These are phyloP conservation scores for Chrysaora quinquecirrha DNA, from an alignment of 30 jellyfish, hydroid and myxozoan genomes.

Conservation along the genomic window DNA sequence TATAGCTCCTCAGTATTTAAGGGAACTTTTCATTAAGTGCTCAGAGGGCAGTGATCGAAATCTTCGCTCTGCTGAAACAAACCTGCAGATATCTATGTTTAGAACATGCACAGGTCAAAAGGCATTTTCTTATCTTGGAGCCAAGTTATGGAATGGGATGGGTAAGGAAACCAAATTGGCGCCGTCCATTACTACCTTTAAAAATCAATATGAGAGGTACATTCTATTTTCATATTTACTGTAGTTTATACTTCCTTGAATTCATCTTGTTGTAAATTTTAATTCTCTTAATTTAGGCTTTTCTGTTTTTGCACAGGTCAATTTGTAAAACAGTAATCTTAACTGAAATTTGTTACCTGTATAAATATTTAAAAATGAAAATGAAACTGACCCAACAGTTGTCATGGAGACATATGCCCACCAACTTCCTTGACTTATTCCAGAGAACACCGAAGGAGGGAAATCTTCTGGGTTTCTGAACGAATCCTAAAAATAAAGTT, in stretches of 20 bases:
- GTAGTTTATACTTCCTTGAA: too few species aligned
- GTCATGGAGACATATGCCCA: constrained; percentile 70
- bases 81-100: background rate
- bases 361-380: too few species aligned
- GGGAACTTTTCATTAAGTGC: background rate
- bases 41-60: background rate
- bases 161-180: too few species aligned
- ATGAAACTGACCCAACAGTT: constrained; percentile 71
- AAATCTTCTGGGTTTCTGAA: constrained; percentile 31
- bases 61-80: constrained; percentile 9
- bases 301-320: too few species aligned
- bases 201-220: too few species aligned
- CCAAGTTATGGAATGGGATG: background rate
- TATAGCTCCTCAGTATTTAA: background rate
- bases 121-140: background rate
- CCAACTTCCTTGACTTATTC: constrained; percentile 46
- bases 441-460: constrained; percentile 17
- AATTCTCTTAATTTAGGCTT: too few species aligned
- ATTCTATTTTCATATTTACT: too few species aligned
- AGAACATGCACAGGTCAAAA: background rate
- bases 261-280: too few species aligned
- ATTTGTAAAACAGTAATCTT: too few species aligned
- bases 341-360: too few species aligned
- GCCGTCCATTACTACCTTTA: too few species aligned
- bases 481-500: constrained; percentile 22